Evolutionary conservation across 2,797 vertebrate species (phyloP).

Genomic region (Hafferia zeledoni): DNA sequence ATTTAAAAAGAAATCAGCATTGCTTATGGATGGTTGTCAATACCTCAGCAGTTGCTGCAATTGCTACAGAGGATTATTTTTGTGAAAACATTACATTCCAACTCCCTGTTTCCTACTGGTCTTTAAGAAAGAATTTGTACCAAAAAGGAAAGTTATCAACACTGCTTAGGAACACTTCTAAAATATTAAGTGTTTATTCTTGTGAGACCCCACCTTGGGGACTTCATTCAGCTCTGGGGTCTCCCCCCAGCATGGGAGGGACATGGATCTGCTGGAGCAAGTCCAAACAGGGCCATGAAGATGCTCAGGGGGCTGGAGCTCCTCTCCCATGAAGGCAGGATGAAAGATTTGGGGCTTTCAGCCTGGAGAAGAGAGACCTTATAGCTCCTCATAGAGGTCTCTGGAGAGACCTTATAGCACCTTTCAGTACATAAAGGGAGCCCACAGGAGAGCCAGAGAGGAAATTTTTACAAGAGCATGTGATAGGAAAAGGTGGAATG

Average conservation of each 20-base stretch:
- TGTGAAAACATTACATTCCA: not conserved
- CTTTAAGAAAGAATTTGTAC: not conserved
- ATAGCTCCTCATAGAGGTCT: too few relatives aligned
- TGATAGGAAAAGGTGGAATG: not conserved
- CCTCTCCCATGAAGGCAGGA: not conserved
- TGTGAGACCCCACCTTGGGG: not conserved
- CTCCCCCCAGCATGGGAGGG: too few relatives aligned
- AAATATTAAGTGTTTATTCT: not conserved
- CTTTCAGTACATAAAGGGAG: not conserved
- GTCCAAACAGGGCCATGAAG: not conserved
- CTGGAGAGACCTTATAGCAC: not conserved
- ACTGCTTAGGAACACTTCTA: not conserved
- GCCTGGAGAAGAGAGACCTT: not conserved
- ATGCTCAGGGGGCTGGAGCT: not conserved
- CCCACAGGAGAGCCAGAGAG: not conserved
- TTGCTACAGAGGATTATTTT: not conserved
- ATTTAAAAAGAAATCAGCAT: not conserved
- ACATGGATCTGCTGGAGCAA: too few relatives aligned
- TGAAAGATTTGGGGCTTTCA: not conserved
- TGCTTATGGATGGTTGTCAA: rapidly evolving
- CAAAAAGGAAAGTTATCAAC: not conserved
- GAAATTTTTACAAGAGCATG: not conserved
- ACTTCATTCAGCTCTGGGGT: not conserved
- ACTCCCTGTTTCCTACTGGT: not conserved
- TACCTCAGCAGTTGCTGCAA: not conserved